phyloP scores from a whole-genome alignment of 2,797 vertebrate genomes.

The Varecia variegata region DNA sequence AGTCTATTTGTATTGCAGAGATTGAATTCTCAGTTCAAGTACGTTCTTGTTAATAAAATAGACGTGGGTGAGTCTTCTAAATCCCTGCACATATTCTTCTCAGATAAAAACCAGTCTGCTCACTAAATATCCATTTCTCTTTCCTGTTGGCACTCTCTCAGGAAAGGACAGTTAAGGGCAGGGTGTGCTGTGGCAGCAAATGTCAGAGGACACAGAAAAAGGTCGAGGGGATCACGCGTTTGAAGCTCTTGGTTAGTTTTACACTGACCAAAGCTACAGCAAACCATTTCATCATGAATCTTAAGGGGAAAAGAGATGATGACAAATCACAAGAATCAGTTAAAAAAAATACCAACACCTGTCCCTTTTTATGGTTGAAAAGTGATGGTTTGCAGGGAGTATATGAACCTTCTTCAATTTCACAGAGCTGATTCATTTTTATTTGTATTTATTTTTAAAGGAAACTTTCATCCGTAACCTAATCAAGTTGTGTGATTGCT shows the following conservation, averaged over 20 bases:
- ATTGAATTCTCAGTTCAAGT: conserved; percentile 61
- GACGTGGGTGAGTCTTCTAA: not conserved
- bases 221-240: conserved; percentile 55
- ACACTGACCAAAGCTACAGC: conserved; percentile 63
- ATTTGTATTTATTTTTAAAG: conserved; percentile 48
- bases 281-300: conserved; percentile 70
- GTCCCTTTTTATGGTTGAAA: conserved; percentile 45
- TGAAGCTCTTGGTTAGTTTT: conserved; percentile 72
- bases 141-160: conserved; percentile 16
- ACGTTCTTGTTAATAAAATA: conserved; percentile 69
- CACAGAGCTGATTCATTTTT: conserved; percentile 52
- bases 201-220: conserved; percentile 69
- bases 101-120: conserved; percentile 8
- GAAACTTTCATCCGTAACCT: conserved; percentile 50
- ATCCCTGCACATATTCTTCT: not conserved
- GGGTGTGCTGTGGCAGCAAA: conserved; percentile 58
- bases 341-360: conserved; percentile 72
- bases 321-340: conserved; percentile 48
- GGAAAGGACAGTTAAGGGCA: conserved; percentile 39
- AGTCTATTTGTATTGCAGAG: conserved; percentile 22
- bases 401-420: conserved; percentile 63
- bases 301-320: conserved; percentile 2
- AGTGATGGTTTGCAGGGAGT: conserved; percentile 60
- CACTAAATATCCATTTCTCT: conserved; percentile 16
- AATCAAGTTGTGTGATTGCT: conserved; percentile 41